Evolutionary conservation across 2,797 vertebrate species (phyloP).

Genomic region (Phoeniculus purpureus): DNA sequence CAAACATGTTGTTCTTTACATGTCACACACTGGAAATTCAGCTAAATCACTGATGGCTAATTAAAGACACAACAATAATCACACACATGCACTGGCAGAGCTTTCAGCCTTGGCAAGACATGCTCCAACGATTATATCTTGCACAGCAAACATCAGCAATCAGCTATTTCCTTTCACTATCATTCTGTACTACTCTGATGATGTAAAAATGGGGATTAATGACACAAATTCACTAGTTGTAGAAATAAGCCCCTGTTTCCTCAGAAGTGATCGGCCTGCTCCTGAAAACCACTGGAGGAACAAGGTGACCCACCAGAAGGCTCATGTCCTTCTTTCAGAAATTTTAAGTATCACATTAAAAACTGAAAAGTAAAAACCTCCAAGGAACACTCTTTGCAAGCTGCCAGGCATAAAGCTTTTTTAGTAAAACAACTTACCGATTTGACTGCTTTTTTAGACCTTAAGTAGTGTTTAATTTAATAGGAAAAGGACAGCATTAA

Average conservation of each 20-base stretch:
- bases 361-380: fast-evolving
- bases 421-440: fast-evolving
- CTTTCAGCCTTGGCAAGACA: not conserved
- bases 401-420: fast-evolving
- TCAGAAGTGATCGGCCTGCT: not conserved
- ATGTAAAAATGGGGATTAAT: not conserved
- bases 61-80: not conserved
- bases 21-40: not conserved
- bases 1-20: fast-evolving
- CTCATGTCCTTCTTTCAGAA: not conserved
- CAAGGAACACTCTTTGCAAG: not conserved
- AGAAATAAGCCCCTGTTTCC: not conserved
- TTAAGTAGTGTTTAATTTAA: fast-evolving
- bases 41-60: not conserved
- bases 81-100: fast-evolving
- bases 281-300: not conserved
- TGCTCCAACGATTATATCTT: fast-evolving
- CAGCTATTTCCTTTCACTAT: fast-evolving
- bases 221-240: not conserved
- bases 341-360: not conserved
- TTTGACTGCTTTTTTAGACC: fast-evolving
- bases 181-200: no score
- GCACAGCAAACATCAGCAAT: not conserved
- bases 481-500: fast-evolving
- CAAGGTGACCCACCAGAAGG: fast-evolving